These are phyloP conservation scores for Malaclemys terrapin DNA, from an alignment of 2,113 vertebrate species.

Conservation along the genomic window DNA sequence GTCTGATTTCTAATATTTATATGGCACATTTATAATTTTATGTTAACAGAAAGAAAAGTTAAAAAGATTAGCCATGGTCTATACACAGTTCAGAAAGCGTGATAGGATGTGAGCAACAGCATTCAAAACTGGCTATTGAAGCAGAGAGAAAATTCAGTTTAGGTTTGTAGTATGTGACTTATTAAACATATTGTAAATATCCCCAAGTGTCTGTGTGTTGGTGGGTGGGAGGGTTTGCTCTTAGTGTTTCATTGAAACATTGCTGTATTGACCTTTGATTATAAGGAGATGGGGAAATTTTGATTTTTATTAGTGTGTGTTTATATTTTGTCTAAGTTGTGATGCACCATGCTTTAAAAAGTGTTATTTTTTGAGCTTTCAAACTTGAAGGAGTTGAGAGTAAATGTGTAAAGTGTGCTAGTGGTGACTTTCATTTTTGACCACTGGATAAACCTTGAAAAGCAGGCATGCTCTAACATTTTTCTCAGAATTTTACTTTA, in stretches of 20 bases:
- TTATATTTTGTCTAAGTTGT: neutral
- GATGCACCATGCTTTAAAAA: neutral
- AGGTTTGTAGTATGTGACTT: neutral
- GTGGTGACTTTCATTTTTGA: neutral
- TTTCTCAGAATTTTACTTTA: neutral
- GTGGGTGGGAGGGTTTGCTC: neutral
- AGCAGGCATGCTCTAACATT: neutral
- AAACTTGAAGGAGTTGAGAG: neutral
- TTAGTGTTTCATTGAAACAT: neutral
- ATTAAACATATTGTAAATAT: neutral
- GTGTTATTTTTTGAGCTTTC: neutral
- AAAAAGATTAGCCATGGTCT: neutral
- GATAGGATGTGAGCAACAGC: constrained; percentile 26
- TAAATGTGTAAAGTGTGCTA: neutral
- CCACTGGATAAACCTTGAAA: neutral
- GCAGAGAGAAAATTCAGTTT: neutral
- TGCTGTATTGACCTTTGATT: rapidly evolving
- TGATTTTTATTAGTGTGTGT: rapidly evolving
- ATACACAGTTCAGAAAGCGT: neutral
- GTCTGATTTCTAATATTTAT: neutral
- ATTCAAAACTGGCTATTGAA: neutral
- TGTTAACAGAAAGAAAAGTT: neutral
- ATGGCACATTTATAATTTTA: constrained; percentile 10
- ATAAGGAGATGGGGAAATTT: neutral
- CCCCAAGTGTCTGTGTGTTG: rapidly evolving